Evolutionary conservation across 2,797 vertebrate genomes (phyloP), one percentile per base, ranked within the genome.

Genomic region (Toxotes lorentzi): DNA sequence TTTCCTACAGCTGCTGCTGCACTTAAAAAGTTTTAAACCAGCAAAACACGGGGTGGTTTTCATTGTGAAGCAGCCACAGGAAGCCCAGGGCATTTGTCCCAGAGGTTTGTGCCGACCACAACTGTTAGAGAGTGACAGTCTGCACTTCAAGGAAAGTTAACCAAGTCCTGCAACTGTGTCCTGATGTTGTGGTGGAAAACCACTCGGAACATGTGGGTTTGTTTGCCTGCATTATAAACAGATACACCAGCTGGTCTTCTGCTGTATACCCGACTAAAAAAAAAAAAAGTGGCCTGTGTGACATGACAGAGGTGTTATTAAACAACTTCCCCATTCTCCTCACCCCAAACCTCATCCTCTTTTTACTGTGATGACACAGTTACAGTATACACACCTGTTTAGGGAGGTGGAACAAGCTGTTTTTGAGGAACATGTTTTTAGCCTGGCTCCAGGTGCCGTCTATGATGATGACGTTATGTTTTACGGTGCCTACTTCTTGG

Each of bases 361-460:
- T 48, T 48, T 12, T 17, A 23, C 19, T 5, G 6, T 17, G 3
- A 21, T 14, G 24, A 9, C 2, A n/a, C 40, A 11, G 1, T 1
- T n/a, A 16, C 0, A 75, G 9, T 10, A 38, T 11, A 38, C 89
- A 21, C 40, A 98, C 98, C 96, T 99, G 98, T 90, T 95, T 97
- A 3, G 98, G 98, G 86, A 97, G 92, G 54, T 95, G 96, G 68
- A 99, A 97, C 82, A 99, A 94, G 60, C 94, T 89, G 92, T 99
- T 99, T 92, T 97, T 97, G 78, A 97, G 97, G 91, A 99, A 99
- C 95, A 99, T 98, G 86, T 99, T 97, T 92, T 99, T 99, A 43
- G 98, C 98, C 85, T 99, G 98, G 87, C 97, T 99, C 98, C 98
- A 99, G 6, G 98, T 99, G 71, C 98, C 98, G 58, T 99, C 97